Evolutionary conservation across 2,113 vertebrate genomes (phyloP).

Genomic region (Shinisaurus crocodilurus): DNA sequence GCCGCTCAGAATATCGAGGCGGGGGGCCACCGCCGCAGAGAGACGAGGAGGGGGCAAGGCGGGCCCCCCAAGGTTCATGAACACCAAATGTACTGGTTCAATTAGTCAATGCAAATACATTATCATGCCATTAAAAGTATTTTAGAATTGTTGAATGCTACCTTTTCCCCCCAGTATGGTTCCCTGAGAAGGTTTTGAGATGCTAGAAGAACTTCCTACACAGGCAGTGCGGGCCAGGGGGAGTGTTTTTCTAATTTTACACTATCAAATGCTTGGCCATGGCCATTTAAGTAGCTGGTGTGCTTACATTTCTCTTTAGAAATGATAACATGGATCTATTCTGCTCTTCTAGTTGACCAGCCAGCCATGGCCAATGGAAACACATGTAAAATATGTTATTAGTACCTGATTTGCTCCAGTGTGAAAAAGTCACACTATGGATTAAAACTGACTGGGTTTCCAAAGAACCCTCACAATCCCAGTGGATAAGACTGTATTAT

Average conservation of each 20-base stretch:
- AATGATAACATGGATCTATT: not conserved
- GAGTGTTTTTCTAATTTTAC: not conserved
- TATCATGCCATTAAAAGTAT: not conserved
- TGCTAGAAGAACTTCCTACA: not conserved
- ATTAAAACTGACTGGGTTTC: not conserved
- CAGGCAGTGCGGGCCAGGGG: not conserved
- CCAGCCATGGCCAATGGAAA: not conserved
- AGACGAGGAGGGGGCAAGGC: no score
- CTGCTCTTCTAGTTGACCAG: not conserved
- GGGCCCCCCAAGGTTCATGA: no score
- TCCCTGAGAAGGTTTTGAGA: not conserved
- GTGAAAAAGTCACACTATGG: not conserved
- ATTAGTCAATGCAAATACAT: not conserved
- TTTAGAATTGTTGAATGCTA: not conserved
- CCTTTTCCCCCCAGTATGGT: not conserved
- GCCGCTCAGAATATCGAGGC: no score
- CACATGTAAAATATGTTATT: not conserved
- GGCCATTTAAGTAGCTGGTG: not conserved
- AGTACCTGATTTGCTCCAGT: not conserved
- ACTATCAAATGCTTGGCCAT: fast-evolving
- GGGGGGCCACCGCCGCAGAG: no score
- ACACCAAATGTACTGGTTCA: no score
- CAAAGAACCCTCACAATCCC: not conserved
- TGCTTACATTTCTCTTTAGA: not conserved
- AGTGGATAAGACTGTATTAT: not conserved